Conservation (phyloP, 2,888 invertebrate species). For the Morpho achilles region DNA sequence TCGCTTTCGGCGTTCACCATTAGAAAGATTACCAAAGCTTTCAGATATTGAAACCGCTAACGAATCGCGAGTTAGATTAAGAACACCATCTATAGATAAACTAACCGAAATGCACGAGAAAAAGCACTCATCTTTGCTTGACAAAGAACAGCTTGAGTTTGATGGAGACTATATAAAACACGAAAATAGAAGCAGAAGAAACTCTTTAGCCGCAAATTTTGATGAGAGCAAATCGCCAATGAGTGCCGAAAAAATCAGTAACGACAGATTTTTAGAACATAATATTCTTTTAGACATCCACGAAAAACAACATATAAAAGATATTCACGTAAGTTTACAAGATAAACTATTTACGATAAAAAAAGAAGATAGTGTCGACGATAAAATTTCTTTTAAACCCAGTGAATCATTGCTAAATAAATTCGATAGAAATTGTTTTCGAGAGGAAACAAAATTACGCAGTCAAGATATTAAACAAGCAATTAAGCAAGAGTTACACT, state of each 20-base stretch:
- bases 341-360: constrained; percentile 19
- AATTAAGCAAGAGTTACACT: constrained; percentile 23
- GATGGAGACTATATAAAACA: constrained; percentile 43
- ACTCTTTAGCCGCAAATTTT: constrained; percentile 23
- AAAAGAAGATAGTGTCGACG: constrained; percentile 22
- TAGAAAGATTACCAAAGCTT: constrained; percentile 40
- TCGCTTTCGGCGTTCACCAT: constrained; percentile 31
- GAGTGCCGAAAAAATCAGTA: constrained; percentile 28
- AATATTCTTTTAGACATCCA: constrained; percentile 16
- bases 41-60: constrained; percentile 43
- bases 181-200: constrained; percentile 32
- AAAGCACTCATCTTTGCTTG: constrained; percentile 37
- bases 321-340: constrained; percentile 14
- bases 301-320: constrained; percentile 21
- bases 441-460: constrained; percentile 17
- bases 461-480: constrained; percentile 20
- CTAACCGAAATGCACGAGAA: constrained; percentile 37
- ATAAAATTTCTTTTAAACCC: constrained; percentile 19
- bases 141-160: constrained; percentile 36
- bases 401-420: constrained; percentile 20
- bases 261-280: constrained; percentile 22
- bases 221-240: constrained; percentile 34
- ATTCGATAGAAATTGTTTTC: constrained; percentile 24
- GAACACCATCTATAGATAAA: constrained; percentile 56
- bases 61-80: constrained; percentile 75